These are phyloP conservation scores for Cygnus atratus DNA, from an alignment of 2,113 vertebrate genomes.

Conservation along the genomic window DNA sequence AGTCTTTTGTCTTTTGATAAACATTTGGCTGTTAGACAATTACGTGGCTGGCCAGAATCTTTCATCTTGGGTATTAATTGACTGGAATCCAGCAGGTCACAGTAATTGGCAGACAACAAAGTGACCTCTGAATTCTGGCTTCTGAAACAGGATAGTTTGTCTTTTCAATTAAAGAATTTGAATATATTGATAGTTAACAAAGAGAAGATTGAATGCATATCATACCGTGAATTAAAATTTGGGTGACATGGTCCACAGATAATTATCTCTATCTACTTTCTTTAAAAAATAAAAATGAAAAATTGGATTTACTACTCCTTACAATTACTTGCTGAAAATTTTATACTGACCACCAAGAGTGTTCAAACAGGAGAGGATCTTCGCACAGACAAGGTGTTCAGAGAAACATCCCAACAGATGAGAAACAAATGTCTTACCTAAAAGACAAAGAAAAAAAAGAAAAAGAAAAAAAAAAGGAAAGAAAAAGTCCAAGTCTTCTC, in stretches of 20 bases:
- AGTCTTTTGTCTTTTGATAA: constrained; percentile 20
- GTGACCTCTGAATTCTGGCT: neutral
- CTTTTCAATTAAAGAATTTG: neutral
- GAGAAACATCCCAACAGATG: neutral
- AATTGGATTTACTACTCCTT: neutral
- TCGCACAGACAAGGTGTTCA: neutral
- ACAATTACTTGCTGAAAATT: neutral
- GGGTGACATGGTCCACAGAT: fast-evolving
- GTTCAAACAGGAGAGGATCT: neutral
- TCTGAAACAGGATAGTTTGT: neutral
- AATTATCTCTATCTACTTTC: neutral
- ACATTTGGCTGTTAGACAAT: constrained; percentile 7
- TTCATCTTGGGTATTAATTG: constrained; percentile 34
- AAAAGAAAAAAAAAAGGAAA: neutral
- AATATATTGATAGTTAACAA: neutral
- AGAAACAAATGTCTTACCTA: neutral
- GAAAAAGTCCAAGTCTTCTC: neutral
- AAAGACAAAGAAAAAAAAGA: neutral
- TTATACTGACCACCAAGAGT: neutral
- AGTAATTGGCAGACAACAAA: neutral
- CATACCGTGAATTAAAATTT: neutral
- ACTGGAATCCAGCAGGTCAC: constrained; percentile 9
- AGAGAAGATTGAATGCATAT: neutral
- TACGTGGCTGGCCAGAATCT: neutral
- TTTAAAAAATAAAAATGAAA: neutral